Base-by-base conservation (phyloP, 2,888 invertebrate genomes). In the Myopa testacea region DNA sequence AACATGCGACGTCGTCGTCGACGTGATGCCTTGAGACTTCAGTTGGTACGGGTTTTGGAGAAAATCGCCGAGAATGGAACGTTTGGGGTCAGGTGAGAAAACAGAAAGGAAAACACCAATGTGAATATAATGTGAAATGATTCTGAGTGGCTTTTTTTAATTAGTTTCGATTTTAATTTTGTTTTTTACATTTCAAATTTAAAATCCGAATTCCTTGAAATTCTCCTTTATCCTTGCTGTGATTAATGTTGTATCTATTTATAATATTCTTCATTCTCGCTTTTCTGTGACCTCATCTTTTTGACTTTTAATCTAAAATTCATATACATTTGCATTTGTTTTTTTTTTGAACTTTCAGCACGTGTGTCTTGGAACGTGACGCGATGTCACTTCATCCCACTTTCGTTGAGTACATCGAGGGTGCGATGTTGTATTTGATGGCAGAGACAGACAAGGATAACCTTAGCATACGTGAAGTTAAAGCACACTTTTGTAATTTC, bases 331-430 rank as follows among this genome's bases (percentile, higher is more conserved):
- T 65, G 16, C 34, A 37, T 3, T 77, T 14, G 26, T 16, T 71
- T 69, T 75, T 34, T 65, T 7, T 8, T 38, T 1, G 1, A 63
- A 3, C 4, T 65, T 72, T 6, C 76, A 96, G 96, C 85, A 91
- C 95, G 2, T 95, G 95, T 83, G 94, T 97, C 3, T 87, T 97
- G 82, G 98, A 98, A 85, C 91, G 93, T 78, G 94, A 95, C 83
- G 93, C 95, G 0, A 96, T 96, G 82, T 93, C 94, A 0, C 90
- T 98, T 71, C 96, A 96, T 89, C 93, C 95, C 0, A 93, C 95
- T 1, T 93, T 99, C 85, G 94, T 97, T 4, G 99, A 99, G 86
- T 98, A 98, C 87, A 93, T 99, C 84, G 98, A 99, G 84, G 98
- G 98, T 0, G 97, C 96, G 19, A 92, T 98, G 50, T 92, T 94